phyloP scores from a whole-genome alignment of 1,140 invertebrate genomes.

The Ceratina calcarata region DNA sequence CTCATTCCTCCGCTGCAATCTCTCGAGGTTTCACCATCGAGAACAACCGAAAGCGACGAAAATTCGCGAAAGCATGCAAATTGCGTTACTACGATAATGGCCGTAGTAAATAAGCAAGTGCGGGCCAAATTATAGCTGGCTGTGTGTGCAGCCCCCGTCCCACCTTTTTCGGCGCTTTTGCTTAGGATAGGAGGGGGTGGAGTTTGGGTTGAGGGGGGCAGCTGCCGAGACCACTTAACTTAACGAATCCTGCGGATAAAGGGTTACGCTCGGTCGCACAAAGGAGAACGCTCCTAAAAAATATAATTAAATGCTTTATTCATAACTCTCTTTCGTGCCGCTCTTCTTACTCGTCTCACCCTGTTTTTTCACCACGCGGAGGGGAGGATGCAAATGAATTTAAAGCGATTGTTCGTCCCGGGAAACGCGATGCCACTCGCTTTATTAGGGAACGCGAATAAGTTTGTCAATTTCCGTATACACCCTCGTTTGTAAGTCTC shows the following conservation, averaged over 20 bases:
- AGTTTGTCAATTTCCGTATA: too few relatives aligned
- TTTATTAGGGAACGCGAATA: background rate
- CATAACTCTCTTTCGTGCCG: slow-evolving; percentile 6
- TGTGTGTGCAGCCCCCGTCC: too few relatives aligned
- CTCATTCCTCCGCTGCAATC: background rate
- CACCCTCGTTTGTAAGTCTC: too few relatives aligned
- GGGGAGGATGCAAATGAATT: slow-evolving; percentile 13
- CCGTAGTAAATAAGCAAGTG: slow-evolving; percentile 48
- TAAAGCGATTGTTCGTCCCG: background rate
- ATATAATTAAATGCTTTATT: slow-evolving; percentile 55
- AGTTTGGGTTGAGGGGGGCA: background rate
- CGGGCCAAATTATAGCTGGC: slow-evolving; percentile 37
- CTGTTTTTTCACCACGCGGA: background rate
- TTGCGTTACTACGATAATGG: slow-evolving; percentile 45
- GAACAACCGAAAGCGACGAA: background rate
- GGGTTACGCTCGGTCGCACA: slow-evolving; percentile 39
- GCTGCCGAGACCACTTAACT: slow-evolving; percentile 47
- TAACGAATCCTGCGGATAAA: slow-evolving; percentile 52
- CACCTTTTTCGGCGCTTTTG: background rate
- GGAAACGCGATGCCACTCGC: background rate
- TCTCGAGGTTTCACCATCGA: background rate
- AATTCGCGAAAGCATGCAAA: slow-evolving; percentile 34
- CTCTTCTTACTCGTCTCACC: background rate
- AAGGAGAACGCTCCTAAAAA: slow-evolving; percentile 52
- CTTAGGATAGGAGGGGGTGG: background rate